Evolutionary conservation across 2,113 vertebrate genomes (phyloP).

Genomic region (Motacilla alba): DNA sequence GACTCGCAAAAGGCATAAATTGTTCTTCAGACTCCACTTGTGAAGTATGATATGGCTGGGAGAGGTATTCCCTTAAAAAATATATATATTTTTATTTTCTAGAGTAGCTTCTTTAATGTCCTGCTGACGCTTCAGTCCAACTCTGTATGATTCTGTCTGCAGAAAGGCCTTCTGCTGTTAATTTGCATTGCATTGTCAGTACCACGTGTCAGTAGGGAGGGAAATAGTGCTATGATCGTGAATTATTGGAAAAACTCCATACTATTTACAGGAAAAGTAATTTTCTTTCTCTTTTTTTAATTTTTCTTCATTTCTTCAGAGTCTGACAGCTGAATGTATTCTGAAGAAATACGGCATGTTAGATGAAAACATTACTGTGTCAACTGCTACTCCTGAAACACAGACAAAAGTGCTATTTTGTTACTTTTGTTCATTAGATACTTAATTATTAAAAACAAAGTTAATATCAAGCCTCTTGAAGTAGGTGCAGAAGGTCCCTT

Average conservation of each 20-base stretch:
- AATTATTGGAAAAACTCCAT: background rate
- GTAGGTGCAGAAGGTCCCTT: background rate
- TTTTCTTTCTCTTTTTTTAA: background rate
- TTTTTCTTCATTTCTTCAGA: background rate
- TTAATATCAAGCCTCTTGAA: background rate
- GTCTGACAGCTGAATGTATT: background rate
- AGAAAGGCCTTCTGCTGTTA: background rate
- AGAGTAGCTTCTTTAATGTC: background rate
- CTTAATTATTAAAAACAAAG: background rate
- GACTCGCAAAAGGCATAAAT: background rate
- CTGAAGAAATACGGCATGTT: background rate
- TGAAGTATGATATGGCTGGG: background rate
- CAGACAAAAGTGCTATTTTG: background rate
- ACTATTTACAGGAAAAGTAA: background rate
- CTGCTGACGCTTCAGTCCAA: background rate
- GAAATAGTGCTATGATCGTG: background rate
- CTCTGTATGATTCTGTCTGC: background rate
- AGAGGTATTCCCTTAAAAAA: background rate
- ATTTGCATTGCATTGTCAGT: background rate
- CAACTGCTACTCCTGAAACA: background rate
- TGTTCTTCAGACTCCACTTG: background rate
- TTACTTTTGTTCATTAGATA: background rate
- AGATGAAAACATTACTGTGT: background rate
- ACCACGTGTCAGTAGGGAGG: background rate
- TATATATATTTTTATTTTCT: background rate